A percentile compares a stretch with the other conserved stretches of the same genome.
Evolutionary conservation across 2,888 invertebrate species (phyloP).

Genomic region (Protophormia terraenovae): DNA sequence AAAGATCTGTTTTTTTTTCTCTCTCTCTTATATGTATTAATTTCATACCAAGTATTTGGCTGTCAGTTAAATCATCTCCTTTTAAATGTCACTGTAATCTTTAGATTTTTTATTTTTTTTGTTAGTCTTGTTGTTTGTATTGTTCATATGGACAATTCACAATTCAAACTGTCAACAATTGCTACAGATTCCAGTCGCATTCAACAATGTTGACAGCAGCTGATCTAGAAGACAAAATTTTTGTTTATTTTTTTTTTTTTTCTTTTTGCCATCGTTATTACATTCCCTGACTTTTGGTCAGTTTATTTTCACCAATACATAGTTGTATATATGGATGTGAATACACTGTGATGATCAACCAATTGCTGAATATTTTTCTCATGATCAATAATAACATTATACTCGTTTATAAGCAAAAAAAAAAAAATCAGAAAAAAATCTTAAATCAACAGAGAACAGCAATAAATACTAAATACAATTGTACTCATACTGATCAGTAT

Average conservation of each 20-base stretch:
- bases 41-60: conserved; percentile 6
- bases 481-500: not conserved
- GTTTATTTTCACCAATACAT: conserved; percentile 10
- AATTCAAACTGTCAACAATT: conserved; percentile 73
- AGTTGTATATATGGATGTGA: not conserved
- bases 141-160: conserved; percentile 68
- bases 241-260: conserved; percentile 21
- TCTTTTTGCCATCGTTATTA: not conserved
- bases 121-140: conserved; percentile 52
- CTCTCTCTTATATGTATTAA: not conserved
- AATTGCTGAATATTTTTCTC: conserved; percentile 54
- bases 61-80: conserved; percentile 53
- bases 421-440: not conserved
- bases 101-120: not conserved
- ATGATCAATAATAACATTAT: conserved; percentile 54
- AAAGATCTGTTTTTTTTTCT: not conserved
- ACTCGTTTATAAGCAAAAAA: not conserved
- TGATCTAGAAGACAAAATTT: conserved; percentile 76
- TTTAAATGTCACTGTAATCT: conserved; percentile 29
- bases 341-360: conserved; percentile 11
- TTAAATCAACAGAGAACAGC: not conserved
- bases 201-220: conserved; percentile 77
- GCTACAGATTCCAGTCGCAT: conserved; percentile 72
- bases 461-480: conserved; percentile 12
- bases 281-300: conserved; percentile 12